phyloP scores from a whole-genome alignment of 2,888 invertebrate genomes.

The Sturmia bella region DNA sequence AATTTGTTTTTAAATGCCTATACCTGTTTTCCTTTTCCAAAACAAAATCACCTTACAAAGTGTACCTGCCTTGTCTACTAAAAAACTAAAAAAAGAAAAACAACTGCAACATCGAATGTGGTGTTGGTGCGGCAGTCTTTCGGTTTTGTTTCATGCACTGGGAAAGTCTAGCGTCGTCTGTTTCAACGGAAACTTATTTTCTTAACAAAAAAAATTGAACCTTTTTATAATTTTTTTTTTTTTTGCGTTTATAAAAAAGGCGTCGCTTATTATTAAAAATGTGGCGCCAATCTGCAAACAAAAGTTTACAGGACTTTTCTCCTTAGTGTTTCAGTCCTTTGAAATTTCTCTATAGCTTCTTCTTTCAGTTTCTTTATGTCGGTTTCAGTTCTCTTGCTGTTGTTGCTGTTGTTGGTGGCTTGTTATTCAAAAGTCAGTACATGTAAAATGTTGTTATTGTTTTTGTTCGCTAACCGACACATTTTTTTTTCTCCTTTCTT shows the following conservation, averaged over 20 bases:
- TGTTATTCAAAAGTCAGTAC: slow-evolving; percentile 31
- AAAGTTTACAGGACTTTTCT: not conserved
- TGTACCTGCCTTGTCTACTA: too few relatives aligned
- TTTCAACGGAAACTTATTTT: slow-evolving; percentile 58
- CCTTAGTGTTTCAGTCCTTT: slow-evolving; percentile 28
- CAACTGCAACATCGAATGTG: slow-evolving; percentile 39
- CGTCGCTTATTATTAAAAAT: slow-evolving; percentile 64
- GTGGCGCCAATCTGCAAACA: slow-evolving; percentile 61
- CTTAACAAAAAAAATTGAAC: too few relatives aligned
- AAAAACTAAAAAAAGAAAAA: too few relatives aligned
- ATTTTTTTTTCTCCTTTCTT: slow-evolving; percentile 4
- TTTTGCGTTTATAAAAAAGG: slow-evolving; percentile 26
- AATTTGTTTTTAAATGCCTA: too few relatives aligned
- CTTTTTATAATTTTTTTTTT: slow-evolving; percentile 18
- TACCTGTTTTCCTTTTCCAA: too few relatives aligned
- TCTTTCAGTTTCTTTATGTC: slow-evolving; percentile 13
- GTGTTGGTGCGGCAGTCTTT: slow-evolving; percentile 29
- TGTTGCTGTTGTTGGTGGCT: slow-evolving; percentile 23
- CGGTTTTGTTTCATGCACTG: slow-evolving; percentile 19
- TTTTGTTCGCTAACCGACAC: slow-evolving; percentile 22
- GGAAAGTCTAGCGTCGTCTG: slow-evolving; percentile 35
- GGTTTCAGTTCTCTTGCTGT: slow-evolving; percentile 42
- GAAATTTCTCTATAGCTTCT: slow-evolving; percentile 28
- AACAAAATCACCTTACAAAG: too few relatives aligned
- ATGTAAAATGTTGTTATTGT: slow-evolving; percentile 16